phyloP scores from a whole-genome alignment of 2,888 invertebrate species.

The Caenorhabditis plicata region DNA sequence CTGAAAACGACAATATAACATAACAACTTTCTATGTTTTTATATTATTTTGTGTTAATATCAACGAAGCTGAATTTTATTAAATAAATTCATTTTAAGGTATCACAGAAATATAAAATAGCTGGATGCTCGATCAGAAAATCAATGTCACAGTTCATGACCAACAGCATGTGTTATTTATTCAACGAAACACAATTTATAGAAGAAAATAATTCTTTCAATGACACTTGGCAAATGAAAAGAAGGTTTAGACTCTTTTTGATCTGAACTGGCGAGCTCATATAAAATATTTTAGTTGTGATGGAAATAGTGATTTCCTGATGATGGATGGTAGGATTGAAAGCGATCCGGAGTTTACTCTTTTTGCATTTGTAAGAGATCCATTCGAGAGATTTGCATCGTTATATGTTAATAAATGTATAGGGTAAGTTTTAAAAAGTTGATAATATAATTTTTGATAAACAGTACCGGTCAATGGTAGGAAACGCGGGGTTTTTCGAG shows the following conservation, averaged over 20 bases:
- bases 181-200: neutral
- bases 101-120: neutral
- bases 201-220: neutral
- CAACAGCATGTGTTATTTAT: neutral
- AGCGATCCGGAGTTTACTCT: constrained; percentile 2
- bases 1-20: too few relatives aligned
- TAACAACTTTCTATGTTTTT: too few relatives aligned
- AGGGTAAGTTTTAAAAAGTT: constrained; percentile 6
- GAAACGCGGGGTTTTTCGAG: too few relatives aligned
- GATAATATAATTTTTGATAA: too few relatives aligned
- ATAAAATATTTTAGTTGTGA: neutral
- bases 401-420: constrained; percentile 23
- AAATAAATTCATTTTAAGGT: too few relatives aligned
- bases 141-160: neutral
- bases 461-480: too few relatives aligned
- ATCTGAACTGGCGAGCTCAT: neutral
- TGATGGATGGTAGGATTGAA: neutral
- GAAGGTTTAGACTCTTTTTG: too few relatives aligned
- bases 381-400: constrained; percentile 16
- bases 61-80: too few relatives aligned
- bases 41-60: too few relatives aligned
- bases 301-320: neutral
- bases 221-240: too few relatives aligned
- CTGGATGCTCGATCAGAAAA: neutral
- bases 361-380: constrained; percentile 19